Evolutionary conservation across 2,888 invertebrate species (phyloP), one percentile per base, ranked within the genome.

Genomic region (Rhyacophila evoluta): DNA sequence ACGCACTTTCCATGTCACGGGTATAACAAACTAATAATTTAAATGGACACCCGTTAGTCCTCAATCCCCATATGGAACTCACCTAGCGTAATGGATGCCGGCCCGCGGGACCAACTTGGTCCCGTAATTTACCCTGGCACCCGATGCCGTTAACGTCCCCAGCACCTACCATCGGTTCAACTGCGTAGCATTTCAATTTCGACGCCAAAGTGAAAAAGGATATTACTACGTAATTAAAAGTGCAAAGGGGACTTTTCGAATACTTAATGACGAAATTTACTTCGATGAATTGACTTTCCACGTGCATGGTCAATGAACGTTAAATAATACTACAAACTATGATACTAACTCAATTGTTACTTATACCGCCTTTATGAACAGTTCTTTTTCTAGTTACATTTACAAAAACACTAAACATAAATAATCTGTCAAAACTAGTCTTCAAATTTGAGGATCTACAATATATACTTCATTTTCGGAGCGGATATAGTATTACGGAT

Each of bases 161-260:
- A 2, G n/a, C 27, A 15, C 38, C 28, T 25, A 38, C 28, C 11
- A 10, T 28, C 72, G 38, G n/a, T 36, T n/a, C n/a, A 19, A 15
- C 25, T 36, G 68, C 73, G 33, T 75, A 39, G 76, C 74, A 79
- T 79, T 79, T 79, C 79, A 79, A 79, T 79, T 74, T 55, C 71
- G 39, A 55, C 72, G 29, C 71, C 36, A 38, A 74, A 79, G 79
- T 79, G 77, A 74, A 77, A 79, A 74, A 77, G 79, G 77, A 79
- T 79, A 79, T 79, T 79, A 77, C 79, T 41, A 39, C 11, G 77
- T 79, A 79, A 79, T 79, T 79, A 79, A 77, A 77, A 79, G 79
- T 76, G 77, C 74, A 79, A 73, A 77, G 77, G 79, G 74, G 28
- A 28, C 68, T 75, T 74, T 74, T 74, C 67, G 69, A 75, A 37